Base-by-base conservation (phyloP, 2,888 invertebrate genomes). In the Seira ritae region DNA sequence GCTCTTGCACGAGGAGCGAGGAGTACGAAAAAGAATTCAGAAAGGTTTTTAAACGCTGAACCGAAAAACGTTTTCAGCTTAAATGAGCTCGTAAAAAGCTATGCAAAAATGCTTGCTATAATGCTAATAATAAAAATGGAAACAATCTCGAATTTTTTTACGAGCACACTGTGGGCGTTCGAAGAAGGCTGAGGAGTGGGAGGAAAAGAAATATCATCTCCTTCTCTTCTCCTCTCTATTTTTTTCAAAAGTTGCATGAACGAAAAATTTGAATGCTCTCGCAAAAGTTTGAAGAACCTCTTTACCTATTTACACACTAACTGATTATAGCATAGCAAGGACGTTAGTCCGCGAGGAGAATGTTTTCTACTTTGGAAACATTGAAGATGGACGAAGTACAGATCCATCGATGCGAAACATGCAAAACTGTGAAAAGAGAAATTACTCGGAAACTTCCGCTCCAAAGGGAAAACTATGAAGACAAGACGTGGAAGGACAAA, bases 71-170 rank as follows among this genome's bases (percentile, higher is more conserved):
- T 17, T 17, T 3, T 55, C 1, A 55, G 15, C 55, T 55, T 3
- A 55, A 55, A 55, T 2, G 15, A n/a, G n/a, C n/a, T 55, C 12
- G 55, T 55, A 55, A 55, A 55, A 55, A 55, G 55, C n/a, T 1
- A 3, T 55, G 55, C 12, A 55, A 55, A 55, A 42, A 12, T n/a
- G 31, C 31, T 4, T 31, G 31, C 31, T 2, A 31, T 31, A 3
- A 55, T 55, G 55, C 55, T 55, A 55, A 55, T 55, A 55, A 55
- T 55, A 55, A 55, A 55, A 55, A 55, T 3, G 55, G 3, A 42
- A 55, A 55, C 55, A 55, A 55, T 55, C 55, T 55, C 55, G 17
- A 55, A 55, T 55, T n/a, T 55, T 55, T 55, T 55, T 55, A 55
- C 55, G 55, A 55, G 55, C 15, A 8, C 55, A 55, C 55, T 55